Percentiles rank a stretch among this genome's conserved stretches.
These are phyloP conservation scores for Nemoura dubitans DNA, from an alignment of 2,888 invertebrate species.

Conservation along the genomic window DNA sequence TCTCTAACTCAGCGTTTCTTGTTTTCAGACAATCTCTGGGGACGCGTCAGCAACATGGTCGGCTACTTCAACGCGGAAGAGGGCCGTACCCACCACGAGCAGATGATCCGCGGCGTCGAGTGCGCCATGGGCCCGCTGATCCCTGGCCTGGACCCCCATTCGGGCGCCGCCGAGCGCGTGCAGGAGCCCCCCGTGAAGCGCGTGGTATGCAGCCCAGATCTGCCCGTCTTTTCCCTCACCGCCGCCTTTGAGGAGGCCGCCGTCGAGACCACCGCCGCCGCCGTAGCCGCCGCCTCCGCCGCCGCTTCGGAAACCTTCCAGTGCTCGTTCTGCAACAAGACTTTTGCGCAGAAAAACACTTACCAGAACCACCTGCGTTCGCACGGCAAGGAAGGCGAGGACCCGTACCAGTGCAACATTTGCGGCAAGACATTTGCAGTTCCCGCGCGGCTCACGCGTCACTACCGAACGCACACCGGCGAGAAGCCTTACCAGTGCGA, in stretches of 20 bases:
- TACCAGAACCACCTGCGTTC: conserved; percentile 75
- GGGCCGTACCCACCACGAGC: conserved; percentile 56
- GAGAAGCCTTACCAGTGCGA: conserved; percentile 92
- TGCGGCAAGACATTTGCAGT: conserved; percentile 92
- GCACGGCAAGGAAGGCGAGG: conserved; percentile 70
- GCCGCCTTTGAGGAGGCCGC: conserved; percentile 51
- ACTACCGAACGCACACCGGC: conserved; percentile 90
- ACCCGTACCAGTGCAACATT: conserved; percentile 89
- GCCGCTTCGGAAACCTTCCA: conserved; percentile 58
- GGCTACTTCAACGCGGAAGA: conserved; percentile 60
- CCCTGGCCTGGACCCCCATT: conserved; percentile 47
- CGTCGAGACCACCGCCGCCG: conserved; percentile 51
- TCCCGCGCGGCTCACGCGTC: conserved; percentile 83
- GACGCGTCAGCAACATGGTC: conserved; percentile 63
- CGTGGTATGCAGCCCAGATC: conserved; percentile 69
- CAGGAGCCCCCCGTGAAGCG: conserved; percentile 61
- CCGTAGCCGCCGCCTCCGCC: conserved; percentile 9
- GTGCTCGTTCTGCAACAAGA: conserved; percentile 78
- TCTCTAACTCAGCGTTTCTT: conserved; percentile 39
- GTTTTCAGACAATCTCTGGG: conserved; percentile 63
- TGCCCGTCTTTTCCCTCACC: conserved; percentile 60
- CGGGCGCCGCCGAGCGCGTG: conserved; percentile 42
- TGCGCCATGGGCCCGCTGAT: conserved; percentile 55
- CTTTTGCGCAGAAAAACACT: conserved; percentile 77
- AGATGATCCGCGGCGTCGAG: conserved; percentile 59